Evolutionary conservation across 2,113 vertebrate species (phyloP).

Genomic region (Sylvietta virens): DNA sequence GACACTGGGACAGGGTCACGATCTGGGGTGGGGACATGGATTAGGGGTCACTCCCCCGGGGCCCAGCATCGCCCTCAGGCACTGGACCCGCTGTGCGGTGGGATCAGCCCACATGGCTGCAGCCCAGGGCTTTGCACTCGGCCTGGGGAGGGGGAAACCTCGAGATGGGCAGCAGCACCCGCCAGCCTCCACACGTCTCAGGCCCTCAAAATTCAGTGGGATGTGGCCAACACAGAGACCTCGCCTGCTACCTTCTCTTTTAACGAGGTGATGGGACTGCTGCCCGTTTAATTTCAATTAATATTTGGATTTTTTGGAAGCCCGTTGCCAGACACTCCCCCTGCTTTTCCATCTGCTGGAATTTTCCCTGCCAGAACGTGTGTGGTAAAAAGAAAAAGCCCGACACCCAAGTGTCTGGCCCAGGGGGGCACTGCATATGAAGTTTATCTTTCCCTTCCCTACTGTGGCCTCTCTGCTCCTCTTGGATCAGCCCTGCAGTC

Average conservation of each 20-base stretch:
- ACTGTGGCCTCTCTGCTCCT: accelerated
- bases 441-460: neutral
- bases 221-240: neutral
- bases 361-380: neutral
- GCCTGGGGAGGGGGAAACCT: neutral
- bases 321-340: neutral
- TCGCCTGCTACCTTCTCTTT: accelerated
- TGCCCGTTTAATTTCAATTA: neutral
- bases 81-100: accelerated
- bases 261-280: accelerated
- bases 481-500: neutral
- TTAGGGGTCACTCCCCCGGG: too few species aligned
- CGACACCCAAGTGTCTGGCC: neutral
- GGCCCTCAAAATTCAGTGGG: neutral
- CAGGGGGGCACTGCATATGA: accelerated
- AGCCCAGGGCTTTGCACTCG: neutral
- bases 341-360: neutral
- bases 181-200: accelerated
- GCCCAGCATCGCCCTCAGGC: accelerated
- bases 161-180: accelerated
- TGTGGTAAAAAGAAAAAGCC: neutral
- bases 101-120: neutral
- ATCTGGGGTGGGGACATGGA: neutral
- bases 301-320: neutral
- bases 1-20: neutral